Evolutionary conservation across 2,113 vertebrate genomes (phyloP).

Genomic region (Nibea albiflora): DNA sequence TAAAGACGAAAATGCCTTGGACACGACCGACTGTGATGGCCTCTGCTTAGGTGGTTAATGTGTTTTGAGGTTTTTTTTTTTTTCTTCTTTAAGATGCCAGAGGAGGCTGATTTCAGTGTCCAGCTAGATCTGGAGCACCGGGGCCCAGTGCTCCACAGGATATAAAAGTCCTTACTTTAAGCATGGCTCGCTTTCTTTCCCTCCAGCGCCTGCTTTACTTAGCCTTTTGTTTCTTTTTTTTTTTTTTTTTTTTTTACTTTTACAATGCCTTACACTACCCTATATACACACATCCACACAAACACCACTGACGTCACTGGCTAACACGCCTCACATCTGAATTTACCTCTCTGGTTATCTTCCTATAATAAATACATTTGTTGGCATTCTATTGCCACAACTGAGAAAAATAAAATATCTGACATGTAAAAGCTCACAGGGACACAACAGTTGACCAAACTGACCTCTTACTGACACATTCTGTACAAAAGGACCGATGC

Average conservation of each 20-base stretch:
- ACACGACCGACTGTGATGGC: not conserved
- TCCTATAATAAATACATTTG: not conserved
- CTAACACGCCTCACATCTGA: not conserved
- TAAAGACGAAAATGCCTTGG: constrained; percentile 20
- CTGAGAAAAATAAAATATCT: not conserved
- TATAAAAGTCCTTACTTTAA: too few relatives aligned
- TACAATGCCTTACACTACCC: too few relatives aligned
- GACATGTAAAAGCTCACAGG: not conserved
- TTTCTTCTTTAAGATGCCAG: not conserved
- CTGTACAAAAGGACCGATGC: not conserved
- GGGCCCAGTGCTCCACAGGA: not conserved
- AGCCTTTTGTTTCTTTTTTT: too few relatives aligned
- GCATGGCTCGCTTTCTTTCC: too few relatives aligned
- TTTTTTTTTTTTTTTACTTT: too few relatives aligned
- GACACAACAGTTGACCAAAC: not conserved
- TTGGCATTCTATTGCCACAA: too few relatives aligned
- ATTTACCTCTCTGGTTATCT: not conserved
- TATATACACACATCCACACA: too few relatives aligned
- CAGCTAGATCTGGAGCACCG: not conserved
- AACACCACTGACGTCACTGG: not conserved
- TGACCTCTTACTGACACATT: not conserved
- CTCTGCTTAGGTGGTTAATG: not conserved
- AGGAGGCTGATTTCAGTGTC: not conserved
- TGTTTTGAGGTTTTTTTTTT: not conserved
- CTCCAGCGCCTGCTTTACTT: too few relatives aligned